Conservation (phyloP, 1,140 invertebrate genomes). For the Heliothis subflexa region DNA sequence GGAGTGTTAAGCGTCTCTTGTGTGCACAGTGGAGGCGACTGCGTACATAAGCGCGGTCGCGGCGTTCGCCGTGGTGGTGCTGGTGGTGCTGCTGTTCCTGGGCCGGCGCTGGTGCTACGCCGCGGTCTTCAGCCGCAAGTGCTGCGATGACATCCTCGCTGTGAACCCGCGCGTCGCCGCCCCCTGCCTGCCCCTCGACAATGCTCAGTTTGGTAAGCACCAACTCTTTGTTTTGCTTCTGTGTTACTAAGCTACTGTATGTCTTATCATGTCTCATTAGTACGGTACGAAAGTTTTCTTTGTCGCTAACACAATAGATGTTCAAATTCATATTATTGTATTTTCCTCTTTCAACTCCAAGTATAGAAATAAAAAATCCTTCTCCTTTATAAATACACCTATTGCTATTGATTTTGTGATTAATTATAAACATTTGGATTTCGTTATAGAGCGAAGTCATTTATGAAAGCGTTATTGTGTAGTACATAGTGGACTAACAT, state of each 20-base stretch:
- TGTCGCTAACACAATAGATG: constrained; percentile 42
- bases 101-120: constrained; percentile 78
- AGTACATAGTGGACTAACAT: constrained; percentile 37
- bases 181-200: constrained; percentile 70
- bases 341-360: not conserved
- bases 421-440: constrained; percentile 44
- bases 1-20: constrained; percentile 69
- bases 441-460: constrained; percentile 39
- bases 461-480: constrained; percentile 36
- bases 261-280: constrained; percentile 28
- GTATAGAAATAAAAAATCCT: constrained; percentile 32
- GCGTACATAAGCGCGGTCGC: constrained; percentile 83
- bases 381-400: constrained; percentile 38
- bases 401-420: constrained; percentile 47
- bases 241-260: constrained; percentile 44
- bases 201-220: constrained; percentile 77
- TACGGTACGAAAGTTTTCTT: constrained; percentile 31
- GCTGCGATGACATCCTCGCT: constrained; percentile 79
- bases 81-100: constrained; percentile 81
- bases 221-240: constrained; percentile 40
- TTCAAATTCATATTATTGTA: constrained; percentile 19
- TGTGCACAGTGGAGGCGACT: constrained; percentile 80
- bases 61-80: constrained; percentile 77
- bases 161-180: constrained; percentile 69
- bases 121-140: constrained; percentile 68